Evolutionary conservation across 1,140 invertebrate species (phyloP), one percentile per base, ranked within the genome.

Genomic region (Aphis gossypii): DNA sequence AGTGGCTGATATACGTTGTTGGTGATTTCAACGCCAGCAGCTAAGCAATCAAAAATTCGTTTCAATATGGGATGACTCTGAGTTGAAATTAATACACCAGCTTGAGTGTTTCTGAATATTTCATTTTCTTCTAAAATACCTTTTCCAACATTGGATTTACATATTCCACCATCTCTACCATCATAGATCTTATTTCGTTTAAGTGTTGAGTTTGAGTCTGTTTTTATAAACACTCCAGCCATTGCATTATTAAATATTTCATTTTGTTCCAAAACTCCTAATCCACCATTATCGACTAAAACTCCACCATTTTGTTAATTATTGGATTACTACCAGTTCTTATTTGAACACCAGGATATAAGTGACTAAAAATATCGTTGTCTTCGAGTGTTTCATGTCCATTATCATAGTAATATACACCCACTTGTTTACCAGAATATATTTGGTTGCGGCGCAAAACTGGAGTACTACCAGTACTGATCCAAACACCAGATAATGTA

Each of bases 171-270:
- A 96, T 99, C 99, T 94, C 99, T 96, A 2, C 99, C 99, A 96
- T 99, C 99, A 95, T 99, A 99, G 95, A 99, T 99, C 95, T 99
- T 99, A 95, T 99, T 99, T 94, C 98, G 97, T 95, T 99, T 98
- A 54, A 98, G 95, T 38, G 97, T 98, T n/a, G 97, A 97, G 96
- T 99, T 99, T 94, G 98, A 99, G 95, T 99, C 99, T 8, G 99
- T 99, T 96, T 99, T 99, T 94, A 99, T 99, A 99, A 99, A 99
- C 93, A 99, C 99, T 68, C 99, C 99, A 51, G 99, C 99, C 99
- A 99, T 99, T 93, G 99, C 99, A 96, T 99, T 99, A 96, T 99
- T 99, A 96, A 99, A 99, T 95, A 99, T 99, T 96, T 99, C 99
- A 96, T 99, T 99, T 95, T 99, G 98, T 96, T 99, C 98, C 46